Base-by-base conservation (phyloP, 2,888 invertebrate species). In the Stenurella melanura region DNA sequence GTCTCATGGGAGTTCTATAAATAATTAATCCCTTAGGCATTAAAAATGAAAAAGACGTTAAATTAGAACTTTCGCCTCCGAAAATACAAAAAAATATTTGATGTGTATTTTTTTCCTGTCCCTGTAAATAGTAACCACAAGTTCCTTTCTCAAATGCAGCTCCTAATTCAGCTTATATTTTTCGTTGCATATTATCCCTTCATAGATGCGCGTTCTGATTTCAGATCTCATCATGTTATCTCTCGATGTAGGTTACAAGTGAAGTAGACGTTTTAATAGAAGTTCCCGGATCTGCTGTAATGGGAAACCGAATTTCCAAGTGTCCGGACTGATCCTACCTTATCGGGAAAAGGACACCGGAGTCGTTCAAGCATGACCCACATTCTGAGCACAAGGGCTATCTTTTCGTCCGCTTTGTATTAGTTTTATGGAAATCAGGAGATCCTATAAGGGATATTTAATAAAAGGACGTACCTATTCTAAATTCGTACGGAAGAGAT, bases 381-480 rank as follows among this genome's bases (percentile, higher is more conserved):
- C 50, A 50, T 63, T 11, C n/a, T 10, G 17, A 63, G 9, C 30
- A 34, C 17, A 60, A 15, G 17, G 61, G 34, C 17, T 19, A 15
- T 30, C 9, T 34, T 15, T 34, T n/a, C 17, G 15, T 63, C 34
- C 61, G 17, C 30, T 30, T 63, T 34, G 61, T 63, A 63, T 63
- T 63, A 63, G 61, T 63, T 63, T 63, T 63, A 63, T 63, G 61
- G 61, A 63, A 63, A 63, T 63, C 15, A 15, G n/a, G 60, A 60
- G 30, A 63, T 63, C 30, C 34, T 34, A 63, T 63, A 17, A 18
- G 26, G 61, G 30, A 17, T 34, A n/a, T 34, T 63, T 63, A 11
- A 30, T 11, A 34, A 34, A n/a, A 34, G 5, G 34, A n/a, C 34
- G 30, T 61, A 26, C 21, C 21, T 26, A 26, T 61, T 15, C n/a